Evolutionary conservation across 2,888 invertebrate species (phyloP).

Genomic region (Cephus runcator): DNA sequence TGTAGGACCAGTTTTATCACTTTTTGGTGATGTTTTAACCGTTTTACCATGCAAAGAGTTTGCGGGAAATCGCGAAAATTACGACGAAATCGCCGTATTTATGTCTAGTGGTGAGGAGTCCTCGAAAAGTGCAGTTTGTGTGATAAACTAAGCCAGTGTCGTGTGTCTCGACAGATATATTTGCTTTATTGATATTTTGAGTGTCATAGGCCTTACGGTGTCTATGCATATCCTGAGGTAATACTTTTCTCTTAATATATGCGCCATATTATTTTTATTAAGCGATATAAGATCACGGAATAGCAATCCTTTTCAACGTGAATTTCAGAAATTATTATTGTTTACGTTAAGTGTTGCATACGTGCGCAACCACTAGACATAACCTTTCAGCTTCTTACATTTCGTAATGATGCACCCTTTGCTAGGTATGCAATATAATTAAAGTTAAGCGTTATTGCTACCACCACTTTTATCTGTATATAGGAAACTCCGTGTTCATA

Average conservation of each 20-base stretch:
- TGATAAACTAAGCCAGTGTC: slow-evolving; percentile 42
- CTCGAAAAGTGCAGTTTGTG: slow-evolving; percentile 25
- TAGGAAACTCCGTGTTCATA: neutral
- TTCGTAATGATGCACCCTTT: slow-evolving; percentile 10
- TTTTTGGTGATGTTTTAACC: slow-evolving; percentile 16
- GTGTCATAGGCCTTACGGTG: slow-evolving; percentile 58
- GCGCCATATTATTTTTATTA: neutral
- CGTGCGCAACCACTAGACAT: slow-evolving; percentile 24
- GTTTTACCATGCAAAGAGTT: slow-evolving; percentile 29
- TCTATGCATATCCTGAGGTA: slow-evolving; percentile 62
- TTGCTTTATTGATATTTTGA: slow-evolving; percentile 61
- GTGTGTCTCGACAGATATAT: slow-evolving; percentile 48
- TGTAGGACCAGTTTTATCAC: slow-evolving; percentile 24
- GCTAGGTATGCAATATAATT: neutral
- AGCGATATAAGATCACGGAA: neutral
- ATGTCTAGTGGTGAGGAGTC: slow-evolving; percentile 38
- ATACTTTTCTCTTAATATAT: slow-evolving; percentile 22
- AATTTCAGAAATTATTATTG: slow-evolving; percentile 21
- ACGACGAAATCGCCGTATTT: slow-evolving; percentile 39
- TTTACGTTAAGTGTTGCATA: slow-evolving; percentile 29
- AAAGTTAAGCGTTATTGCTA: neutral
- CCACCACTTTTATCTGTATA: neutral
- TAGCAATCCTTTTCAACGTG: neutral
- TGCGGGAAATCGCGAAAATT: slow-evolving; percentile 12
- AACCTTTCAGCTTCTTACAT: slow-evolving; percentile 24